These are phyloP conservation scores for Chrysotoxum bicinctum DNA, from an alignment of 2,888 invertebrate genomes.

Conservation along the genomic window DNA sequence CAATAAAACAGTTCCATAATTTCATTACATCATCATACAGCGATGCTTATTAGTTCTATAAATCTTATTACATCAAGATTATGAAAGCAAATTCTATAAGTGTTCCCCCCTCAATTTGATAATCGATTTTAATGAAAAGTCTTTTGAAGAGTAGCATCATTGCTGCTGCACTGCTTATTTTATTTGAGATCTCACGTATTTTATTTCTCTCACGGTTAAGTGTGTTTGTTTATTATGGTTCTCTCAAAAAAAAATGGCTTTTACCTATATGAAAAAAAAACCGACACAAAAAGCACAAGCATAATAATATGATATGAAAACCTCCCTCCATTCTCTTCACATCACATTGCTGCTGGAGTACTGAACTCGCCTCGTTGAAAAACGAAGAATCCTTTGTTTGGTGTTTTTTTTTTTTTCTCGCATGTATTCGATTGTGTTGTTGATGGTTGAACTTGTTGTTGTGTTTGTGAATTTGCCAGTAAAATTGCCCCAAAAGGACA, in stretches of 20 bases:
- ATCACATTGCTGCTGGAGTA: conserved; percentile 22
- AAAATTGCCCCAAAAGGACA: conserved; percentile 45
- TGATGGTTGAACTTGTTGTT: conserved; percentile 40
- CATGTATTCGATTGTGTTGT: conserved; percentile 24
- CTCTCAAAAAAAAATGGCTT: conserved; percentile 62
- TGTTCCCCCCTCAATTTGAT: background rate
- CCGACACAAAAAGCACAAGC: conserved; percentile 8
- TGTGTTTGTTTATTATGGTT: conserved; percentile 4
- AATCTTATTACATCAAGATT: background rate
- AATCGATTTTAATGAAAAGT: background rate
- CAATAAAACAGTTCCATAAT: too few species aligned
- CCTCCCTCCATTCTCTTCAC: conserved; percentile 3
- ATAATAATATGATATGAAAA: conserved; percentile 10
- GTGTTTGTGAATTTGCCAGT: conserved; percentile 59
- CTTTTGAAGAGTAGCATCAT: background rate
- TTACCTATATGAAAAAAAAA: conserved; percentile 2
- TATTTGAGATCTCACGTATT: background rate
- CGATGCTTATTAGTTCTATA: background rate
- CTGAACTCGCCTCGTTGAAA: conserved; percentile 51
- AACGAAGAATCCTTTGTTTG: conserved; percentile 68
- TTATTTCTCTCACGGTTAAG: conserved; percentile 45
- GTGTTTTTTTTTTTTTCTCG: conserved; percentile 43
- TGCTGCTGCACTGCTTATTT: background rate
- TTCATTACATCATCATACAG: background rate
- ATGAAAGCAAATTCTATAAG: background rate